Evolutionary conservation across 2,797 vertebrate genomes (phyloP), one percentile per base, ranked within the genome.

Genomic region (Gambusia yucatana): DNA sequence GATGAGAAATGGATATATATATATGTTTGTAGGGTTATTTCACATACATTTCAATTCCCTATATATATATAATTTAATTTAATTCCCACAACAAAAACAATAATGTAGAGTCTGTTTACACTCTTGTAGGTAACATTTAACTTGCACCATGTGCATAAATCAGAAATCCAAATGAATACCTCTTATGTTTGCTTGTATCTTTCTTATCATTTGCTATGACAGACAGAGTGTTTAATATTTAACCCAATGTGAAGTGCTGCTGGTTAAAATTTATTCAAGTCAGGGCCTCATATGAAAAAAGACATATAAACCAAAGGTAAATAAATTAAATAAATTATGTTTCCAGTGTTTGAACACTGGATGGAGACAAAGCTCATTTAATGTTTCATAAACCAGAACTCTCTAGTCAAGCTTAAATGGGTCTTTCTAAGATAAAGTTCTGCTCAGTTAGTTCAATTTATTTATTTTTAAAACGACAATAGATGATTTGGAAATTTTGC

Each of bases 181-280:
- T 39, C 5, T 76, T 80, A 55, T 85, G 30, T 84, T 79, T 80
- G 57, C 13, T 25, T 76, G 28, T 79, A 72, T 73, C 55, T 86
- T 59, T 77, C 73, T 84, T 87, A 77, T 86, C 43, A 30, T 85
- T 87, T 77, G 59, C 74, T 77, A 20, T 81, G 74, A 81, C 61
- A 50, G 80, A 79, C 72, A 39, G 44, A 77, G 73, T 57, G 83
- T 87, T 91, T 6, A 91, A 92, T 93, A 76, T 90, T 88, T 91
- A 90, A 90, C 82, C 80, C 1, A 2, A 44, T 48, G 61, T 75
- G 14, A 74, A 77, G 78, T 44, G 46, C 33, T 77, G 82, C 70
- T 80, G 44, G 88, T 87, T 88, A 84, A 82, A 88, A 82, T 88
- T 78, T 80, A 89, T 46, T 81, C 72, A 78, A 75, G 71, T 81